These are phyloP conservation scores for Euura lappo DNA, from an alignment of 1,140 invertebrate species.

Conservation along the genomic window DNA sequence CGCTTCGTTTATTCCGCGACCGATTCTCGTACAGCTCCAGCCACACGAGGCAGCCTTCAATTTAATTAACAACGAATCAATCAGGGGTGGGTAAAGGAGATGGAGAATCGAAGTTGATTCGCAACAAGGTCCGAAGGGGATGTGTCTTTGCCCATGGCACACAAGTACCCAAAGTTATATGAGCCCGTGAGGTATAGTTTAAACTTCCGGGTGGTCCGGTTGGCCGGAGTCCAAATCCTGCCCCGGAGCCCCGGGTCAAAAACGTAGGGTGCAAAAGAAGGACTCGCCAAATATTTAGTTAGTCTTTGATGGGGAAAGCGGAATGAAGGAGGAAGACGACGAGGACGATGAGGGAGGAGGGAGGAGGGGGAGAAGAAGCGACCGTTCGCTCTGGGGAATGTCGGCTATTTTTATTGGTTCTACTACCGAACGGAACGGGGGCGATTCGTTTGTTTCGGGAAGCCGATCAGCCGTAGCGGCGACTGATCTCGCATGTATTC, in stretches of 20 bases:
- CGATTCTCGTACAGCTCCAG: neutral
- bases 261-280: slow-evolving; percentile 18
- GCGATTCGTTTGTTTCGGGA: slow-evolving; percentile 31
- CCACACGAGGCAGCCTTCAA: neutral
- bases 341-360: slow-evolving; percentile 6
- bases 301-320: slow-evolving; percentile 41
- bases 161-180: no score
- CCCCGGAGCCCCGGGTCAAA: neutral
- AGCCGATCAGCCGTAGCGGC: slow-evolving; percentile 41
- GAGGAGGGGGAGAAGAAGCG: slow-evolving; percentile 7
- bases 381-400: slow-evolving; percentile 51
- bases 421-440: slow-evolving; percentile 17
- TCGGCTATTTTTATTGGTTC: slow-evolving; percentile 55
- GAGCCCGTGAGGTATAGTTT: neutral
- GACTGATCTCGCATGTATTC: slow-evolving; percentile 34
- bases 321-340: slow-evolving; percentile 11
- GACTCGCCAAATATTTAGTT: slow-evolving; percentile 59
- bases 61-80: slow-evolving; percentile 56
- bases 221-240: neutral
- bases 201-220: slow-evolving; percentile 6
- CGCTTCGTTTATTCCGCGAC: neutral
- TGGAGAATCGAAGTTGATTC: slow-evolving; percentile 30
- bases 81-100: slow-evolving; percentile 31
- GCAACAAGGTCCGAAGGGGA: neutral
- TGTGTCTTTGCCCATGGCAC: no score